Conservation (phyloP, 2,888 invertebrate genomes). For the Lutraria lutraria region DNA sequence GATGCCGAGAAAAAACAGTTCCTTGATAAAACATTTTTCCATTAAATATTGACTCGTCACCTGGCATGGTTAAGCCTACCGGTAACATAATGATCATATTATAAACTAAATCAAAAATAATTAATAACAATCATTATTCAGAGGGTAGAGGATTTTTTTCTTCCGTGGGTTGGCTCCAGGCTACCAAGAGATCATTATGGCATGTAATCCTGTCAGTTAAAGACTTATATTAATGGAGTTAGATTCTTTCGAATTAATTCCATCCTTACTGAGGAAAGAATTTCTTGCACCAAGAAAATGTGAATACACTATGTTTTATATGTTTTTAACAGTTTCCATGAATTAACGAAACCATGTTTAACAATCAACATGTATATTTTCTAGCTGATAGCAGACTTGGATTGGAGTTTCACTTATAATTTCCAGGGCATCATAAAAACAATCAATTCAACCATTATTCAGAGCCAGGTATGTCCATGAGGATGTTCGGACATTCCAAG, state of each 20-base stretch:
- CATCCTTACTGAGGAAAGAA: constrained; percentile 20
- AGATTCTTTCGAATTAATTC: constrained; percentile 46
- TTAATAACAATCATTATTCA: constrained; percentile 12
- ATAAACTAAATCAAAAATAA: constrained; percentile 25
- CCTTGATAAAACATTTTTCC: neutral
- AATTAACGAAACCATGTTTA: constrained; percentile 26
- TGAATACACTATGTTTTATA: constrained; percentile 41
- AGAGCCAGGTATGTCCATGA: constrained; percentile 32
- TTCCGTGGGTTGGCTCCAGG: constrained; percentile 3
- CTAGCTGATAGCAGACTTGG: constrained; percentile 20
- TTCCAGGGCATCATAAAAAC: constrained; percentile 33
- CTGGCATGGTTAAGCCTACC: neutral
- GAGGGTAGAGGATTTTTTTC: constrained; percentile 18
- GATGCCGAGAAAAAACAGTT: neutral
- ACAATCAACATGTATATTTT: constrained; percentile 32
- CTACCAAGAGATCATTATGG: constrained; percentile 11
- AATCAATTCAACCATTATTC: constrained; percentile 8
- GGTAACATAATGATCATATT: constrained; percentile 3
- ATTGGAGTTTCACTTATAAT: neutral
- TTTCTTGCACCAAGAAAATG: constrained; percentile 44
- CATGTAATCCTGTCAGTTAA: constrained; percentile 16
- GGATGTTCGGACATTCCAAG: constrained; percentile 25
- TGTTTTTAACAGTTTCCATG: constrained; percentile 41
- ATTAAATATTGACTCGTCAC: constrained; percentile 14
- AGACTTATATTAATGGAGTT: constrained; percentile 27